A percentile compares a stretch with the other conserved stretches of the same genome.
Evolutionary conservation across 2,888 invertebrate species (phyloP).

Genomic region (Tenthredo mesomela): DNA sequence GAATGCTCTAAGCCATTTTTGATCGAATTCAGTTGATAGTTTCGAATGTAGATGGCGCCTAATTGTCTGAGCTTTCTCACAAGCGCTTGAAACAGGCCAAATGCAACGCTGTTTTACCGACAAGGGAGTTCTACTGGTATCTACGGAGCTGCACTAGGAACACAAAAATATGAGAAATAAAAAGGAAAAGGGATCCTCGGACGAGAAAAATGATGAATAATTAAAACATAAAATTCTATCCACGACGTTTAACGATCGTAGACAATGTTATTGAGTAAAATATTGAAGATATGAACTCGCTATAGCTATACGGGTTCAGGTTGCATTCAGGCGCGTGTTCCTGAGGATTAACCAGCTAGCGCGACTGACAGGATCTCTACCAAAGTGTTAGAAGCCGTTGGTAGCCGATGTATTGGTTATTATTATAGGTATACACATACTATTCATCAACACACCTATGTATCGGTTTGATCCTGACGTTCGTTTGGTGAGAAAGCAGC

Average conservation of each 20-base stretch:
- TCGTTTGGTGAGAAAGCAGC: conserved; percentile 42
- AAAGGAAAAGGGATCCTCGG: neutral
- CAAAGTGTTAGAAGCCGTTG: conserved; percentile 4
- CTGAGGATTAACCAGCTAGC: neutral
- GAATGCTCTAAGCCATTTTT: neutral
- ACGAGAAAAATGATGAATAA: neutral
- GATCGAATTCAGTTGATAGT: neutral
- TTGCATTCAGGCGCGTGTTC: conserved; percentile 11
- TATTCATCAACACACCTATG: neutral
- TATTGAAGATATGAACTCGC: neutral
- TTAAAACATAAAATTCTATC: neutral
- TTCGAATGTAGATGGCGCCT: neutral
- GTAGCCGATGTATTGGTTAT: neutral
- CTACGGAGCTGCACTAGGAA: neutral
- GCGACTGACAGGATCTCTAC: neutral
- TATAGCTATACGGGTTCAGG: neutral
- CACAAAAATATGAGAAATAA: neutral
- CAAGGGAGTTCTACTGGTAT: neutral
- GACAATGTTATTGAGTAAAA: neutral
- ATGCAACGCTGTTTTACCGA: neutral
- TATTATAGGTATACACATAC: neutral
- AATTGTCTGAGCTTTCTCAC: neutral
- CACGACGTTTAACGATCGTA: too few relatives aligned
- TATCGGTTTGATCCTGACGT: conserved; percentile 10
- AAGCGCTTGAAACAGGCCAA: neutral